phyloP scores from a whole-genome alignment of 2,888 invertebrate species.

The Thyatira batis region DNA sequence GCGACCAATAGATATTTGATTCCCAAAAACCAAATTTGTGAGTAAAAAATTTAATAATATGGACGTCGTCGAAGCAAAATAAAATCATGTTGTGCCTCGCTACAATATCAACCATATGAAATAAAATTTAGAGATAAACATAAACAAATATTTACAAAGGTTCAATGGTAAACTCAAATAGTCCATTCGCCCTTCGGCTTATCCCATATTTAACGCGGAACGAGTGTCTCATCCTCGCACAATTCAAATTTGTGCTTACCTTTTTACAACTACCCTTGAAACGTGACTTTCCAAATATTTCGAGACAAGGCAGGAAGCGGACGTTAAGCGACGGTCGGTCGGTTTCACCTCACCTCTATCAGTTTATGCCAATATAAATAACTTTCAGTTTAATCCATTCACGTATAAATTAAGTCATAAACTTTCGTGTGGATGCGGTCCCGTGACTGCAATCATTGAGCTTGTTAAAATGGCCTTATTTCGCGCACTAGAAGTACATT shows the following conservation, averaged over 20 bases:
- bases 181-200: constrained; percentile 48
- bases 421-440: constrained; percentile 13
- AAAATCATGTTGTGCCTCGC: no score
- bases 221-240: constrained; percentile 20
- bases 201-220: constrained; percentile 59
- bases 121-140: neutral
- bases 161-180: neutral
- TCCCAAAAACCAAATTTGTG: no score
- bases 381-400: constrained; percentile 29
- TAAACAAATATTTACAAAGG: constrained; percentile 36
- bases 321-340: constrained; percentile 21
- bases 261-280: constrained; percentile 54
- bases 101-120: neutral
- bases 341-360: constrained; percentile 31
- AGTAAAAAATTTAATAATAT: no score
- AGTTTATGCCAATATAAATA: constrained; percentile 29
- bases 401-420: constrained; percentile 26
- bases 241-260: constrained; percentile 48
- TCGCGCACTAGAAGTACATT: neutral
- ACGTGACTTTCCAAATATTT: constrained; percentile 52
- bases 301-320: constrained; percentile 41
- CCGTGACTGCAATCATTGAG: constrained; percentile 1
- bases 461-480: neutral
- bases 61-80: no score
- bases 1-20: no score